A percentile compares a stretch with the other conserved stretches of the same genome.
These are phyloP conservation scores for Muscicapa comitata DNA, from an alignment of 2,797 vertebrate genomes.

Conservation along the genomic window DNA sequence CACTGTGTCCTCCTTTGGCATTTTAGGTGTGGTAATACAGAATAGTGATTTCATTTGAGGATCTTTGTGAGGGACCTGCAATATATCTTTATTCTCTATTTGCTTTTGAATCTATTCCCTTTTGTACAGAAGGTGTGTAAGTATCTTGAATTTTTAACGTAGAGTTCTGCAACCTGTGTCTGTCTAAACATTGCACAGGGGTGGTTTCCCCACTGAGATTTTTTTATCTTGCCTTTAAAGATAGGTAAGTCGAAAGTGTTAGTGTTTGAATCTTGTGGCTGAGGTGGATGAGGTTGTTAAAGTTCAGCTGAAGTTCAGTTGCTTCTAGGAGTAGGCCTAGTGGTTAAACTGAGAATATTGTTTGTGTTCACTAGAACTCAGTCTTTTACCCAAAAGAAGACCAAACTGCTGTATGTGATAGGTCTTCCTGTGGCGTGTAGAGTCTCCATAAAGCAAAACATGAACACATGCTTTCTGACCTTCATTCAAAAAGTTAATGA, in stretches of 20 bases:
- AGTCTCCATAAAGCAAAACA: neutral
- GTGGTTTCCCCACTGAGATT: neutral
- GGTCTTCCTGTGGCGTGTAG: neutral
- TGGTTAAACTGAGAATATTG: neutral
- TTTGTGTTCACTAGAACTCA: neutral
- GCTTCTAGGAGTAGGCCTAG: neutral
- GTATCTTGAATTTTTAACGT: neutral
- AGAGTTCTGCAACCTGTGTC: neutral
- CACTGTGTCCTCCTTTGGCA: neutral
- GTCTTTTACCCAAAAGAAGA: neutral
- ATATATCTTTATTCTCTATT: neutral
- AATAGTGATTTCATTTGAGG: neutral
- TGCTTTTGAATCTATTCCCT: neutral
- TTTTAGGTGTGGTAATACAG: neutral
- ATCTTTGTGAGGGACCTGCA: neutral
- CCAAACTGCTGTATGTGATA: neutral
- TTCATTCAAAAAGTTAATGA: neutral
- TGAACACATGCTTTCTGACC: neutral
- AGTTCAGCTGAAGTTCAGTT: neutral
- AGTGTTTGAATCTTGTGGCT: neutral
- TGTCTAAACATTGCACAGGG: neutral
- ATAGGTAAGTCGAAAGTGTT: neutral
- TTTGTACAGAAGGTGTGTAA: neutral
- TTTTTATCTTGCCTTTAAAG: neutral
- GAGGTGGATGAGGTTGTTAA: neutral